These are phyloP conservation scores for Alloscopus bannaensis DNA, from an alignment of 2,888 invertebrate species.

Conservation along the genomic window DNA sequence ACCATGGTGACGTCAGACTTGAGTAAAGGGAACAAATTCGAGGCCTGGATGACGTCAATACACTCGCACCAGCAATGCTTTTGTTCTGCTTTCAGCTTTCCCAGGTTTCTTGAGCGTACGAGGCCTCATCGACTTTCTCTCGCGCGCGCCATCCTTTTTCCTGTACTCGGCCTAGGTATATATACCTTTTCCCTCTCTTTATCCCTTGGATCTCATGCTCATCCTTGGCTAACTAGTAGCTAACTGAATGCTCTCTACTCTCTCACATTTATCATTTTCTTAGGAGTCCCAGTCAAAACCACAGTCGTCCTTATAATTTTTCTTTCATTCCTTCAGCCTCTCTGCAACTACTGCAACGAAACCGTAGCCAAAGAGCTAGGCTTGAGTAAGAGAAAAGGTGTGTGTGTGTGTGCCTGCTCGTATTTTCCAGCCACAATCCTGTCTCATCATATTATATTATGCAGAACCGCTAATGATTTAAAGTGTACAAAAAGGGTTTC, in stretches of 20 bases:
- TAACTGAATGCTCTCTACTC: conserved; percentile 23
- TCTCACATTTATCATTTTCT: conserved; percentile 50
- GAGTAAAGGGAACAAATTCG: conserved; percentile 23
- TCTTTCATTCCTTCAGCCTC: no score
- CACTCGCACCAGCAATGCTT: conserved; percentile 11
- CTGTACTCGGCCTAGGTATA: no score
- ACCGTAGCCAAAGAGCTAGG: no score
- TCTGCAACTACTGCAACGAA: no score
- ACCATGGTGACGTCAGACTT: conserved; percentile 62
- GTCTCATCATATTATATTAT: no score
- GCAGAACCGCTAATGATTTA: no score
- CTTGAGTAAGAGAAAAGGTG: no score
- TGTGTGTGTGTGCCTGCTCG: no score
- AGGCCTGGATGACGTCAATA: conserved; percentile 59
- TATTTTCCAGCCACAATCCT: no score
- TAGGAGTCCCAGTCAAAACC: conserved; percentile 12
- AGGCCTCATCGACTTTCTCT: conserved; percentile 5
- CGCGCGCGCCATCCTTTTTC: conserved; percentile 3
- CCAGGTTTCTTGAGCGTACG: not conserved
- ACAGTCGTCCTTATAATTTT: not conserved
- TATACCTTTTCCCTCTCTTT: no score
- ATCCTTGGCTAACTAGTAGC: conserved; percentile 23
- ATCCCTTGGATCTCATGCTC: conserved; percentile 22
- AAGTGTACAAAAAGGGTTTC: no score
- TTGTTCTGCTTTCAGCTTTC: not conserved